These are phyloP conservation scores for Proteles cristata DNA, from an alignment of 2,113 vertebrate genomes.

Conservation along the genomic window DNA sequence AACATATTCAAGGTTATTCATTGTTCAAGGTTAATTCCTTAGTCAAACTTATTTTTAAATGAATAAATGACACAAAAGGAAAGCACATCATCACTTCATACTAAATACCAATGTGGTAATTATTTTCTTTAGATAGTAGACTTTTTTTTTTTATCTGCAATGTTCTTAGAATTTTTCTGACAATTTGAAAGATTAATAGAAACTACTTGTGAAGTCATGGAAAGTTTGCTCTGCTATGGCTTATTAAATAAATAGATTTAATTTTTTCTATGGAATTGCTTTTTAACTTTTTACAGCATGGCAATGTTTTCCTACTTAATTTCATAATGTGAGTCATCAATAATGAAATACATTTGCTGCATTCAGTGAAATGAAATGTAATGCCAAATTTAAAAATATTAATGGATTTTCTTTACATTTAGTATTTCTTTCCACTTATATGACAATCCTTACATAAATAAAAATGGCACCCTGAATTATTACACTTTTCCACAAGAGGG, in stretches of 20 bases:
- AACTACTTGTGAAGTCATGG: neutral
- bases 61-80: neutral
- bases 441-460: neutral
- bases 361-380: neutral
- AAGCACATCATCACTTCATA: neutral
- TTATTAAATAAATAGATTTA: neutral
- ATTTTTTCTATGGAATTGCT: neutral
- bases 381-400: slow-evolving; percentile 43
- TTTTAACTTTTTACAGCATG: slow-evolving; percentile 61
- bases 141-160: neutral
- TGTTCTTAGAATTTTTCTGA: neutral
- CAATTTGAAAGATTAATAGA: neutral
- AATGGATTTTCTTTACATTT: neutral
- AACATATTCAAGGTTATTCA: slow-evolving; percentile 1
- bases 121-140: neutral
- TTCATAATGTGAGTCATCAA: slow-evolving; percentile 44
- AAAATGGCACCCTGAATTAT: slow-evolving; percentile 21
- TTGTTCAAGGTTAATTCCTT: slow-evolving; percentile 45
- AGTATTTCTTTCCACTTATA: slow-evolving; percentile 27
- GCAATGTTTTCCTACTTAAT: slow-evolving; percentile 63
- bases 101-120: neutral
- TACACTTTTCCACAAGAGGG: slow-evolving; percentile 64
- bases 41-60: slow-evolving; percentile 49
- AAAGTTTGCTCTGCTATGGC: neutral
- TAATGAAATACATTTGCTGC: slow-evolving; percentile 38